Evolutionary conservation across 2,888 invertebrate genomes (phyloP), one percentile per base, ranked within the genome.

Genomic region (Torymus texanus): DNA sequence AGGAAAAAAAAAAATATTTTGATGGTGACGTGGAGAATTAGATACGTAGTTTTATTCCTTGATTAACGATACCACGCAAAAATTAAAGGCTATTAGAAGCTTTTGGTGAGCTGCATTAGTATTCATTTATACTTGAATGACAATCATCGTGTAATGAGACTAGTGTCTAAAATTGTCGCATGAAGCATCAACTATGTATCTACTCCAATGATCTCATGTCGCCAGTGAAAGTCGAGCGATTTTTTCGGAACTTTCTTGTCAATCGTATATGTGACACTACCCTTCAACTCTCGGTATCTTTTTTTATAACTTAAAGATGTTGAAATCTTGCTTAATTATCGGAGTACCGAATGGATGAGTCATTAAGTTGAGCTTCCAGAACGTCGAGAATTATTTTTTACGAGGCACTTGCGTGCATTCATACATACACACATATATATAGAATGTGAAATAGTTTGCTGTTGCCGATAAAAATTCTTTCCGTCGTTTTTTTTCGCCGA

Each of bases 71-170:
- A 51, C 21, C 10, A 24, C 41, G 53, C 18, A 12, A 75, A 66
- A 75, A 51, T 75, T 66, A 65, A 56, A n/a, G 12, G 2, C 50
- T 51, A 75, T 75, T 75, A 58, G 75, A 59, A 53, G 59, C 66
- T 58, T 74, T 74, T 14, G 21, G 58, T 41, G 21, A 66, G 75
- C 16, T 21, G 13, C 12, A 75, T 75, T 14, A 53, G n/a, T 24
- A 21, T 58, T 66, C 74, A 58, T 50, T 53, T 13, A 24, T 66
- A 51, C 50, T 13, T 14, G 66, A 75, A 75, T 24, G 75, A 51
- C 58, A 51, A 66, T 51, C 13, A 5, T 51, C 41, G 29, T 16
- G 10, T 63, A 73, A 73, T 63, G 41, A 63, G 55, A 63, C 5
- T 73, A 63, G 18, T 53, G 13, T 55, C 51, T 62, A 58, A 73